Evolutionary conservation across 2,888 invertebrate species (phyloP).

Genomic region (Hemithea aestivaria): DNA sequence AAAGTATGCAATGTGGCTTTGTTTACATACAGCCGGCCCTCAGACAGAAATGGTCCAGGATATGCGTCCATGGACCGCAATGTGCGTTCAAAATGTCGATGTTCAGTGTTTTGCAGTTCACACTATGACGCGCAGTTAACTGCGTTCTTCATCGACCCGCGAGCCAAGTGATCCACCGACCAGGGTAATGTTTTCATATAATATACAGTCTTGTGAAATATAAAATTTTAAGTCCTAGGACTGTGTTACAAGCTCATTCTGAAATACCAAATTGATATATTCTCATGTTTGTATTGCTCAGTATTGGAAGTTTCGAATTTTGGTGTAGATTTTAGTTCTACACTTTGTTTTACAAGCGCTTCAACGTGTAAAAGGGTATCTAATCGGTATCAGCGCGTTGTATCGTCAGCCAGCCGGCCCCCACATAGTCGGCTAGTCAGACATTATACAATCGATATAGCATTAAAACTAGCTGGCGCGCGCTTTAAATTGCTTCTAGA

Average conservation of each 20-base stretch:
- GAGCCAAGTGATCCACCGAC: conserved; percentile 80
- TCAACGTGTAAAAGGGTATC: neutral
- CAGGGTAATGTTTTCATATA: conserved; percentile 49
- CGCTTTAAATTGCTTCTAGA: too few species aligned
- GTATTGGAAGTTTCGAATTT: too few species aligned
- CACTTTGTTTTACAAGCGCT: neutral
- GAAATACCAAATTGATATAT: too few species aligned
- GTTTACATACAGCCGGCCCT: conserved; percentile 50
- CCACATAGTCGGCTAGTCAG: neutral
- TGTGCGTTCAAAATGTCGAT: conserved; percentile 82
- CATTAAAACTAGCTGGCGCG: too few species aligned
- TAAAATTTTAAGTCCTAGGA: neutral
- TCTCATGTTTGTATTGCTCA: too few species aligned
- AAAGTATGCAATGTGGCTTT: conserved; percentile 26
- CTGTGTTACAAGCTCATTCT: conserved; percentile 40
- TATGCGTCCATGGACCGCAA: conserved; percentile 71
- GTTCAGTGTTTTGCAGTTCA: conserved; percentile 78
- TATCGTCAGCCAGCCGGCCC: conserved; percentile 1
- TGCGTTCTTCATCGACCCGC: conserved; percentile 52
- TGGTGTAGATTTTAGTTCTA: too few species aligned
- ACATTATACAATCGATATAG: too few species aligned
- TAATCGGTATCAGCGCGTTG: conserved; percentile 1
- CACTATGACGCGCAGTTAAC: conserved; percentile 63
- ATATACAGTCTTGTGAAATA: conserved; percentile 44
- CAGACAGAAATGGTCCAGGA: conserved; percentile 70